These are phyloP conservation scores for Cydia strobilella DNA, from an alignment of 1,140 invertebrate species.

Conservation along the genomic window DNA sequence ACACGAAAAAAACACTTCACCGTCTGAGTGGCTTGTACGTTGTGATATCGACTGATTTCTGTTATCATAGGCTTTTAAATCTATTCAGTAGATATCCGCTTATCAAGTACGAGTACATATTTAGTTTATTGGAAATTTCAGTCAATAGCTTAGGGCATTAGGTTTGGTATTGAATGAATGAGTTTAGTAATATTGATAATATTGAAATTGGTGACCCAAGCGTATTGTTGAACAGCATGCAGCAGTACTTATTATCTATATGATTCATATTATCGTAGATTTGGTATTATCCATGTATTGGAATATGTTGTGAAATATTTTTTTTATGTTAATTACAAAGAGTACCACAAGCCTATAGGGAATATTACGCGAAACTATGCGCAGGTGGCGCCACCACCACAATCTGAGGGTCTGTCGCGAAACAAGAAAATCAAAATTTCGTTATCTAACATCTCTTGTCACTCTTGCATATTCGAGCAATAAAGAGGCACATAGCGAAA, in stretches of 20 bases:
- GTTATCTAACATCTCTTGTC: no score
- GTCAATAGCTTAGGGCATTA: not conserved
- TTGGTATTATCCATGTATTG: not conserved
- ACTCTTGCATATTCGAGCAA: no score
- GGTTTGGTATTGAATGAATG: not conserved
- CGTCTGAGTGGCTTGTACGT: not conserved
- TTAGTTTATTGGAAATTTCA: not conserved
- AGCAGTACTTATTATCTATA: not conserved
- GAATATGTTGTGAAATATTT: not conserved
- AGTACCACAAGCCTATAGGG: no score
- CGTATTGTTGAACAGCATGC: not conserved
- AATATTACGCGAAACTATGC: no score
- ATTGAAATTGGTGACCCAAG: constrained; percentile 1
- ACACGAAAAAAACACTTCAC: not conserved
- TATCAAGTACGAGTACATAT: not conserved
- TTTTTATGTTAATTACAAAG: not conserved
- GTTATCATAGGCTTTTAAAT: constrained; percentile 28
- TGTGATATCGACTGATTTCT: constrained; percentile 34
- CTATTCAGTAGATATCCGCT: constrained; percentile 26
- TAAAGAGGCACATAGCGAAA: no score
- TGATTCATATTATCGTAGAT: not conserved
- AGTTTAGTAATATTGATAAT: not conserved
- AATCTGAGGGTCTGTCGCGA: no score
- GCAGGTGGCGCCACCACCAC: no score
- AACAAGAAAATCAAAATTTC: no score